A percentile compares a stretch with the other conserved stretches of the same genome.
These are phyloP conservation scores for Nyleta sp. DNA, from an alignment of 2,888 invertebrate species.

Conservation along the genomic window DNA sequence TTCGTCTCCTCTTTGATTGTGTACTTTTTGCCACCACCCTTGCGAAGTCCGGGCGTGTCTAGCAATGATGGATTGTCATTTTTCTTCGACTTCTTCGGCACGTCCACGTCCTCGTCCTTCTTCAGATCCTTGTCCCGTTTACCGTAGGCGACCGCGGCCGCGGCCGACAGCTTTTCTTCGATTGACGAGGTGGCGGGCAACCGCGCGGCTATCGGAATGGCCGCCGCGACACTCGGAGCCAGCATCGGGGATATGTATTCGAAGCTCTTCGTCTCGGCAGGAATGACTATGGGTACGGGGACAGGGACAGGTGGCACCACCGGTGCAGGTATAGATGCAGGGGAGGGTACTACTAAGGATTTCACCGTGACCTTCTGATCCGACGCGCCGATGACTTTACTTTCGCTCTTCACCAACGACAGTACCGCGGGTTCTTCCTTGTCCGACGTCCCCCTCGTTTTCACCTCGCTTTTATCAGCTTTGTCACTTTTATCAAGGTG, in stretches of 20 bases:
- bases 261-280: conserved; percentile 69
- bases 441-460: not conserved
- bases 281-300: not conserved
- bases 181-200: conserved; percentile 80
- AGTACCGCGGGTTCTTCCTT: not conserved
- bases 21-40: conserved; percentile 57
- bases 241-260: conserved; percentile 71
- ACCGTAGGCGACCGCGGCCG: conserved; percentile 77
- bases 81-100: conserved; percentile 45
- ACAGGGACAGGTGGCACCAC: not conserved
- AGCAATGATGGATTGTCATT: not conserved
- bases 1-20: conserved; percentile 73
- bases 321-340: not conserved
- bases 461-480: conserved; percentile 20
- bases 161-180: conserved; percentile 79
- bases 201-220: conserved; percentile 78
- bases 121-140: conserved; percentile 76
- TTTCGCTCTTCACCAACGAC: not conserved
- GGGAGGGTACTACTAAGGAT: too few species aligned
- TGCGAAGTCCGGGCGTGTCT: conserved; percentile 55
- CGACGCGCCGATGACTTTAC: conserved; percentile 4
- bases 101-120: conserved; percentile 77
- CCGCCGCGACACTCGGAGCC: conserved; percentile 71
- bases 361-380: conserved; percentile 29
- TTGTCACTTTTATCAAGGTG: conserved; percentile 67